Percentiles rank a stretch among this genome's conserved stretches.
These are phyloP conservation scores for Apis cerana DNA, from an alignment of 1,140 invertebrate genomes.

Conservation along the genomic window DNA sequence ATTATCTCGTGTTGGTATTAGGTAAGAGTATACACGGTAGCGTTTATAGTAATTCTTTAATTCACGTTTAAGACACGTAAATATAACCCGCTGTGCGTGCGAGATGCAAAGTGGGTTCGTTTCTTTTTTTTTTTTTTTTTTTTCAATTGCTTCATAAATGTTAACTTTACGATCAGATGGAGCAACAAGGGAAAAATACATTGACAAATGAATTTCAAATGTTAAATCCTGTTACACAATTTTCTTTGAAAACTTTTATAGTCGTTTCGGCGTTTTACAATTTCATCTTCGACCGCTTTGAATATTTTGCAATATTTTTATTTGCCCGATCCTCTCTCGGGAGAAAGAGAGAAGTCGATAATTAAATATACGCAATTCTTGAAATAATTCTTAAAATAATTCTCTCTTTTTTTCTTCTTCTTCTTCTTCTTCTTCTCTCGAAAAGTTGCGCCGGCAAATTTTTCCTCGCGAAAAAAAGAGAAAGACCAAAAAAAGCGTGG, in stretches of 20 bases:
- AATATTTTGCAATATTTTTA: neutral
- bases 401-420: too few relatives aligned
- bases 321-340: too few relatives aligned
- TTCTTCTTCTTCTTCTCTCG: too few relatives aligned
- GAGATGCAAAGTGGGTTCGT: neutral
- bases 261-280: neutral
- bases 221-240: neutral
- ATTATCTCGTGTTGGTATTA: neutral
- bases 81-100: neutral
- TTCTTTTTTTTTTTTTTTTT: neutral
- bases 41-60: neutral
- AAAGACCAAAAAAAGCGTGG: neutral
- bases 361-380: too few relatives aligned
- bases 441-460: too few relatives aligned
- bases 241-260: neutral
- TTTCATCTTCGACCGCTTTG: neutral
- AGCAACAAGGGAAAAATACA: neutral
- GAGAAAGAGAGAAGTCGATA: too few relatives aligned
- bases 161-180: neutral
- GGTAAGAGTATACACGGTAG: neutral
- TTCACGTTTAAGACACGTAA: neutral
- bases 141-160: neutral
- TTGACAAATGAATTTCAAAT: neutral
- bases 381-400: too few relatives aligned
- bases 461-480: too few relatives aligned